Evolutionary conservation across 2,113 vertebrate species (phyloP).

Genomic region (Dasypus novemcinctus): DNA sequence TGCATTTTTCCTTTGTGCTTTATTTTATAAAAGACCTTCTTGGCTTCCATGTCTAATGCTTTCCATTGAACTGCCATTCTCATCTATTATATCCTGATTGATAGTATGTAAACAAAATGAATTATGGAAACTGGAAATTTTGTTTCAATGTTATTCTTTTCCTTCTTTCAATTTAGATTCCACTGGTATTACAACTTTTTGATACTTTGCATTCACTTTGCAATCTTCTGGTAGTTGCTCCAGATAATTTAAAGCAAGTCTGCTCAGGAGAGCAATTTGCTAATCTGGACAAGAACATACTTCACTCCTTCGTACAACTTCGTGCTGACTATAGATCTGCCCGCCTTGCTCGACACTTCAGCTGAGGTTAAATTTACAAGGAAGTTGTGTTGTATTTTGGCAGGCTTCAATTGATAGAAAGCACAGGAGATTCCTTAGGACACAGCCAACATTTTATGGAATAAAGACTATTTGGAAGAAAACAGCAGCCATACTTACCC

Average conservation of each 20-base stretch:
- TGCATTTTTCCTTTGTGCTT: not conserved
- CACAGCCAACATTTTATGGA: constrained; percentile 73
- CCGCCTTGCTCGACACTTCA: constrained; percentile 97
- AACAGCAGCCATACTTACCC: constrained; percentile 80
- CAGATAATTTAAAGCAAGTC: constrained; percentile 99
- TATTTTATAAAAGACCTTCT: constrained; percentile 22
- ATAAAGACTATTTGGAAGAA: constrained; percentile 73
- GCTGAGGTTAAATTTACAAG: constrained; percentile 83
- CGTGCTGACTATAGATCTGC: constrained; percentile 96
- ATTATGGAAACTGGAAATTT: not conserved
- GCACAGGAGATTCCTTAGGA: constrained; percentile 79
- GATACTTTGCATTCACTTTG: constrained; percentile 98
- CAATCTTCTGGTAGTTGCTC: constrained; percentile 98
- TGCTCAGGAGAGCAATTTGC: constrained; percentile 99
- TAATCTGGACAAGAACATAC: constrained; percentile 97
- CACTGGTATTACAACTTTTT: constrained; percentile 97
- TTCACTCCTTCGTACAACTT: constrained; percentile 98
- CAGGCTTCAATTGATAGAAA: constrained; percentile 71
- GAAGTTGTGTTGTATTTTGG: constrained; percentile 36
- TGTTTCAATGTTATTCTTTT: constrained; percentile 27
- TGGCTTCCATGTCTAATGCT: not conserved
- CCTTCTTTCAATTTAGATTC: constrained; percentile 86
- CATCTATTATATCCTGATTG: not conserved
- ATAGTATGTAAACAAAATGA: not conserved
- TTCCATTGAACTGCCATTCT: not conserved